Evolutionary conservation across 2,797 vertebrate genomes (phyloP), one percentile per base, ranked within the genome.

Genomic region (Crenichthys baileyi): DNA sequence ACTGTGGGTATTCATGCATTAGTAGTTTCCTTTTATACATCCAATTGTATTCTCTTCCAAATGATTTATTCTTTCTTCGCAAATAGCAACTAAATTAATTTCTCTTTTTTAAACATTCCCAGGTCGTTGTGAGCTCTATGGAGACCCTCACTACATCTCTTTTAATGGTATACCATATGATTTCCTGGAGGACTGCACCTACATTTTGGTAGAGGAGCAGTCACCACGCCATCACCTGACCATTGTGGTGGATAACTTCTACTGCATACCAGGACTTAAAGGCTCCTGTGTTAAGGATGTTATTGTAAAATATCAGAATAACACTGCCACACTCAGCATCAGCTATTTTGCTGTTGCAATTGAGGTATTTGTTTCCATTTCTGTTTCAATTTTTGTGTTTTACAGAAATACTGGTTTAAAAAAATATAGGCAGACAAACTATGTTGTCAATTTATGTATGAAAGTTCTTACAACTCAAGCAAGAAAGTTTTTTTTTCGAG

Each of bases 61-160:
- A 61, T 29, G 12, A 56, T 16, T 76, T 36, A 22, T 16, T 15
- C 22, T 81, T 31, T n/a, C n/a, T 72, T 7, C 48, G 31, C 24
- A n/a, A 18, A 36, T 39, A 56, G 26, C 7, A 36, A 70, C 24
- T 73, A 44, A 78, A 60, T 71, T 70, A 36, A 36, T 7, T 8
- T 70, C 2, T 0, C 75, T 22, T 63, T 2, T 16, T 22, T 2
- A n/a, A 8, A 65, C 39, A 41, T 74, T 50, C 6, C 3, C 70
- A 96, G 95, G 95, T 85, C 83, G 63, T 3, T 96, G 95, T 63
- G 84, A 94, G 0, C 31, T 96, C 0, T 95, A 88, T 44, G 95
- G 95, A 53, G 95, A 96, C 76, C 95, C 95, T 12, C 95, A 96
- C 77, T 96, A 95, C 90, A 91, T 85, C 46, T 86, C 95, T 50